Evolutionary conservation across 2,113 vertebrate species (phyloP).

Genomic region (Tyto alba): DNA sequence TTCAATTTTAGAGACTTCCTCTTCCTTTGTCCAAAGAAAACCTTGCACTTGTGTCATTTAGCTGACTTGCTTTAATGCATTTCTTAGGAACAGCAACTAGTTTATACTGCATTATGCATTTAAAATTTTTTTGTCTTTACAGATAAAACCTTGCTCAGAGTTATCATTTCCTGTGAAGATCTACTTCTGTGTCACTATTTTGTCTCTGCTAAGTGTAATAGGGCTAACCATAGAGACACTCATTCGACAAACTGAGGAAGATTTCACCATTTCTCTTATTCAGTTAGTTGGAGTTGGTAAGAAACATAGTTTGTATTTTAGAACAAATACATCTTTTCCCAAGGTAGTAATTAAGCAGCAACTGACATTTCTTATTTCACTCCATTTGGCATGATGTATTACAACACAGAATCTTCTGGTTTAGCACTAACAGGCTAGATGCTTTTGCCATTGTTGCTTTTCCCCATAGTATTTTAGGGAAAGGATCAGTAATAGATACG

Average conservation of each 20-base stretch:
- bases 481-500: neutral
- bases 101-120: neutral
- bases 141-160: conserved; percentile 83
- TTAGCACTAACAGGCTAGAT: neutral
- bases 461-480: neutral
- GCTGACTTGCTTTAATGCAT: accelerated
- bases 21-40: neutral
- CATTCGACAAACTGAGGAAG: conserved; percentile 69
- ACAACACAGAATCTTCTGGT: neutral
- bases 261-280: conserved; percentile 81
- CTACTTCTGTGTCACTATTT: conserved; percentile 77
- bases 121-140: neutral
- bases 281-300: conserved; percentile 82
- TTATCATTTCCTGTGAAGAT: conserved; percentile 71
- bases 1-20: neutral
- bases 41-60: neutral
- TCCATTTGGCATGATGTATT: neutral
- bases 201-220: conserved; percentile 75
- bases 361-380: neutral
- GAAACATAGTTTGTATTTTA: neutral
- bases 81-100: neutral
- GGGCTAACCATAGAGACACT: conserved; percentile 76
- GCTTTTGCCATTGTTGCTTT: neutral
- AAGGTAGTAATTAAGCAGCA: neutral
- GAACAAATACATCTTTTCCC: neutral